These are phyloP conservation scores for Tolypeutes matacus DNA, from an alignment of 2,797 vertebrate genomes.

Conservation along the genomic window DNA sequence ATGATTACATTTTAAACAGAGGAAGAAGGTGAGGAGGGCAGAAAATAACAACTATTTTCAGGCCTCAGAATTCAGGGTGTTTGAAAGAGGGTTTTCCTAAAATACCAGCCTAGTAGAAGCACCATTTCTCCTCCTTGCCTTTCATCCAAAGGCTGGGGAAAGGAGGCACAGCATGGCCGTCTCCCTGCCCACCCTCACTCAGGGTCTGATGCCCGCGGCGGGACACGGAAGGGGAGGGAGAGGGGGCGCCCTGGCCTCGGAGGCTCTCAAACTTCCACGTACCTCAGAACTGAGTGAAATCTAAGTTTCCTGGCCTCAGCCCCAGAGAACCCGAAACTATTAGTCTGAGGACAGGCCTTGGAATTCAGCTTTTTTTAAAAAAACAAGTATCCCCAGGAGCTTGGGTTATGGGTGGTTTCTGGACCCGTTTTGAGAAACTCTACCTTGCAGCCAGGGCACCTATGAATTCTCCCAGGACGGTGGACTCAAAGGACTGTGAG, in stretches of 20 bases:
- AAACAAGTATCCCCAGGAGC: neutral
- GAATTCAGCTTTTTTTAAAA: neutral
- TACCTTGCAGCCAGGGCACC: neutral
- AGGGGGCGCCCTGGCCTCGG: neutral
- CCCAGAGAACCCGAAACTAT: neutral
- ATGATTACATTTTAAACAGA: constrained; percentile 77
- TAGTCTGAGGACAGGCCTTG: neutral
- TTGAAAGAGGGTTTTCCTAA: constrained; percentile 57
- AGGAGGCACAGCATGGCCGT: too few relatives aligned
- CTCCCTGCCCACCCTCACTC: too few relatives aligned
- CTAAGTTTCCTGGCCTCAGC: neutral
- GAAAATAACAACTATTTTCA: constrained; percentile 73
- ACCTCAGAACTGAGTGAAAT: neutral
- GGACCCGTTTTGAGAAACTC: neutral
- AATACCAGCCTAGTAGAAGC: neutral
- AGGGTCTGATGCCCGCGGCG: too few relatives aligned
- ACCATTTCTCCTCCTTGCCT: neutral
- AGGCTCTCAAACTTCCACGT: neutral
- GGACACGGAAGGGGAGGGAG: too few relatives aligned
- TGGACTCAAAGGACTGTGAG: neutral
- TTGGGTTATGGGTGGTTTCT: neutral
- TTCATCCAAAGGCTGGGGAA: neutral
- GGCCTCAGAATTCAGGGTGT: constrained; percentile 59
- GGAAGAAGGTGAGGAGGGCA: constrained; percentile 71
- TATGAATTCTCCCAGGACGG: neutral